Percentiles rank a stretch among this genome's conserved stretches.
These are phyloP conservation scores for Drosophila anomelani DNA, from an alignment of 2,888 invertebrate species.

Conservation along the genomic window DNA sequence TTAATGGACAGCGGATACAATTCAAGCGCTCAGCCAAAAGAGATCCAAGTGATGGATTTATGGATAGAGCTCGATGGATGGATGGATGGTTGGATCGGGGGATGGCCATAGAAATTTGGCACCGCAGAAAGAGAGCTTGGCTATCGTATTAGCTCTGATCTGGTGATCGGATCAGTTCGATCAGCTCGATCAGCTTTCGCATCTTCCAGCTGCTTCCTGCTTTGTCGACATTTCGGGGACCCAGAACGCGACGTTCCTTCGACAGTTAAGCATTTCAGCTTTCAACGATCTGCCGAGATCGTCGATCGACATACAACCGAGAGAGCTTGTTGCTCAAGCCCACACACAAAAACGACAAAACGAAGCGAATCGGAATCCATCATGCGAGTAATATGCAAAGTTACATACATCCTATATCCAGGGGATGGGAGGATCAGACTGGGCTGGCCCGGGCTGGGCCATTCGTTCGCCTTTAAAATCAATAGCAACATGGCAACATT, in stretches of 20 bases:
- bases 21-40: conserved; percentile 30
- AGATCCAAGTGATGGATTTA: conserved; percentile 58
- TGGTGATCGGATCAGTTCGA: not conserved
- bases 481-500: conserved; percentile 47
- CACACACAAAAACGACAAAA: conserved; percentile 65
- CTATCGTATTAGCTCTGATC: conserved; percentile 2
- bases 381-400: conserved; percentile 77
- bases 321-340: conserved; percentile 53
- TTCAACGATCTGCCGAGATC: conserved; percentile 22
- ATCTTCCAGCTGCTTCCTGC: conserved; percentile 39
- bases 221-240: conserved; percentile 44
- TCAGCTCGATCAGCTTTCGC: conserved; percentile 18
- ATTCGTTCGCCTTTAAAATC: conserved; percentile 61
- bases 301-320: conserved; percentile 22
- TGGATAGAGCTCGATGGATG: conserved; percentile 36
- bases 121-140: conserved; percentile 3
- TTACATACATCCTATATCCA: conserved; percentile 36
- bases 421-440: conserved; percentile 1
- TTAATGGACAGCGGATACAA: conserved; percentile 65
- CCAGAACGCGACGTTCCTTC: conserved; percentile 17
- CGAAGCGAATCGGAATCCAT: conserved; percentile 68
- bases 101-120: conserved; percentile 38
- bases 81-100: conserved; percentile 9
- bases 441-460: conserved; percentile 26
- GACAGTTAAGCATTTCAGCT: conserved; percentile 25